Evolutionary conservation across 2,113 vertebrate genomes (phyloP).

Genomic region (Rhadina sibilatrix): DNA sequence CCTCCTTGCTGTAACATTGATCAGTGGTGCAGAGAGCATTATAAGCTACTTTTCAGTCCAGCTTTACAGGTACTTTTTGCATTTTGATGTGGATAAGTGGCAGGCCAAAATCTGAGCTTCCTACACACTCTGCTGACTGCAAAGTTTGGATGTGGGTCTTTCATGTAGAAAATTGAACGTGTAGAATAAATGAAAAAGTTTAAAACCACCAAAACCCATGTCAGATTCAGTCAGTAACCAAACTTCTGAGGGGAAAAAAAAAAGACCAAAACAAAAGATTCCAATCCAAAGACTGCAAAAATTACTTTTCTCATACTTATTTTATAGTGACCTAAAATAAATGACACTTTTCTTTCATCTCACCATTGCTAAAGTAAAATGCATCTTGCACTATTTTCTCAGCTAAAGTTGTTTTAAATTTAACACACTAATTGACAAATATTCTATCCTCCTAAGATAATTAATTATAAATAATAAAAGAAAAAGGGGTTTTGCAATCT

Average conservation of each 20-base stretch:
- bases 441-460: neutral
- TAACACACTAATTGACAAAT: neutral
- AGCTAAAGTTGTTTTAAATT: neutral
- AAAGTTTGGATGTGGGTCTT: neutral
- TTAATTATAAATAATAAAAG: neutral
- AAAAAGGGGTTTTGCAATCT: neutral
- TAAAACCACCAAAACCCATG: neutral
- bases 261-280: neutral
- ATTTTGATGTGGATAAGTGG: neutral
- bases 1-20: neutral
- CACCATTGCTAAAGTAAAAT: neutral
- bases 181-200: neutral
- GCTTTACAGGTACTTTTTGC: neutral
- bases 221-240: neutral
- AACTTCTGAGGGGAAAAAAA: neutral
- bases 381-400: neutral
- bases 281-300: neutral
- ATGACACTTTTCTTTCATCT: neutral
- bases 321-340: neutral
- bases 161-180: neutral
- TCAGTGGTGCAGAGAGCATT: neutral
- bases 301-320: neutral
- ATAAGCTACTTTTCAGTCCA: neutral
- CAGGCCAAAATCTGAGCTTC: neutral
- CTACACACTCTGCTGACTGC: neutral